phyloP scores from a whole-genome alignment of 2,113 vertebrate species.

The Tyto alba region DNA sequence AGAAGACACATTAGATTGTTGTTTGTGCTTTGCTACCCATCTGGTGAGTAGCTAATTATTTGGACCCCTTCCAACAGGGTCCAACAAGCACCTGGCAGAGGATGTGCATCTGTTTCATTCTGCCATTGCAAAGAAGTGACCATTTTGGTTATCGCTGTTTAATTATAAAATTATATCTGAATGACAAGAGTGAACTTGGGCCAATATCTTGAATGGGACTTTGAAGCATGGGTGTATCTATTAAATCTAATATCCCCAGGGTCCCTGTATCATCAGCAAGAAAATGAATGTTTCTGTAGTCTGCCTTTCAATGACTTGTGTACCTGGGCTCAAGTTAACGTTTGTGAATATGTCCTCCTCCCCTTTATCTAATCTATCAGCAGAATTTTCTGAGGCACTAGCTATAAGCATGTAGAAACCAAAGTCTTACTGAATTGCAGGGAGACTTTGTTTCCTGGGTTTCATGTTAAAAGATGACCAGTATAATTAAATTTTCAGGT shows the following conservation, averaged over 20 bases:
- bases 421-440: neutral
- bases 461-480: neutral
- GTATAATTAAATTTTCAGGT: neutral
- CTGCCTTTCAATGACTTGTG: neutral
- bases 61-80: constrained; percentile 25
- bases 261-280: neutral
- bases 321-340: neutral
- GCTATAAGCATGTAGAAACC: neutral
- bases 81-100: constrained; percentile 37
- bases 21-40: constrained; percentile 53
- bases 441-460: neutral
- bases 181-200: neutral
- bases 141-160: neutral
- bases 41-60: constrained; percentile 52
- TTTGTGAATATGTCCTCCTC: neutral
- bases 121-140: neutral
- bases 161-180: neutral
- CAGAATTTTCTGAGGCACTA: neutral
- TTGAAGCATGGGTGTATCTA: neutral
- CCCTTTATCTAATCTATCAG: neutral
- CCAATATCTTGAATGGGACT: neutral
- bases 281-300: neutral
- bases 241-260: neutral
- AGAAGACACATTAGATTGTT: constrained; percentile 28
- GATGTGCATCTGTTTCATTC: constrained; percentile 2